These are phyloP conservation scores for Chymomyza fuscimana DNA, from an alignment of 2,888 invertebrate species.

Conservation along the genomic window DNA sequence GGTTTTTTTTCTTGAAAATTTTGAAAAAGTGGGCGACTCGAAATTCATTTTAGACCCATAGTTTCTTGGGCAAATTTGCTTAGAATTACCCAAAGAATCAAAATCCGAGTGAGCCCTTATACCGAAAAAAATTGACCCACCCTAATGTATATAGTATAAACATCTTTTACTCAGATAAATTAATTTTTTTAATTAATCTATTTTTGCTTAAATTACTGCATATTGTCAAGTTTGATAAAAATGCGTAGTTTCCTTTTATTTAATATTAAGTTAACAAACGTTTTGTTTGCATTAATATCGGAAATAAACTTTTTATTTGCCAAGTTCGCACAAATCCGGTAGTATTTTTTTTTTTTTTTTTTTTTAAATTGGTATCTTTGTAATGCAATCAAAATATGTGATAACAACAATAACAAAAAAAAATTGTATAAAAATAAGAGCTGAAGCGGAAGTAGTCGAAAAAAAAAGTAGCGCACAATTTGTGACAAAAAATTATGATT, in stretches of 20 bases:
- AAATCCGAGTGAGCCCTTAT: no score
- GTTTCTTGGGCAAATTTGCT: no score
- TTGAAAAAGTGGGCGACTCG: no score
- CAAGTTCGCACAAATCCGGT: background rate
- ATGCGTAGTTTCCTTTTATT: no score
- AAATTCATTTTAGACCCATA: no score
- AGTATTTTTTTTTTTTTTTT: background rate
- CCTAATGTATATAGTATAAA: no score
- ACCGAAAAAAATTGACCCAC: no score
- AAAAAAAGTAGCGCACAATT: background rate
- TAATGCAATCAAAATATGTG: background rate
- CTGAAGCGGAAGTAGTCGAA: constrained; percentile 18
- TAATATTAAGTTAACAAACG: background rate
- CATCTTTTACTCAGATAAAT: no score
- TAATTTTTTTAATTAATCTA: background rate
- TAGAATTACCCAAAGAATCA: no score
- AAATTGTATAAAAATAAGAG: constrained; percentile 16
- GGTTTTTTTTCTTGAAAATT: no score
- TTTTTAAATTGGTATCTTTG: background rate
- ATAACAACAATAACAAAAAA: background rate
- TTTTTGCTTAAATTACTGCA: background rate
- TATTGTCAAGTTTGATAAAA: background rate
- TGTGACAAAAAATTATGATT: background rate
- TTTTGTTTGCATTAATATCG: background rate
- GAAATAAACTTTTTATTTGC: background rate